These are phyloP conservation scores for Onychomys leucogaster DNA, from an alignment of 2,797 vertebrate species.

Conservation along the genomic window DNA sequence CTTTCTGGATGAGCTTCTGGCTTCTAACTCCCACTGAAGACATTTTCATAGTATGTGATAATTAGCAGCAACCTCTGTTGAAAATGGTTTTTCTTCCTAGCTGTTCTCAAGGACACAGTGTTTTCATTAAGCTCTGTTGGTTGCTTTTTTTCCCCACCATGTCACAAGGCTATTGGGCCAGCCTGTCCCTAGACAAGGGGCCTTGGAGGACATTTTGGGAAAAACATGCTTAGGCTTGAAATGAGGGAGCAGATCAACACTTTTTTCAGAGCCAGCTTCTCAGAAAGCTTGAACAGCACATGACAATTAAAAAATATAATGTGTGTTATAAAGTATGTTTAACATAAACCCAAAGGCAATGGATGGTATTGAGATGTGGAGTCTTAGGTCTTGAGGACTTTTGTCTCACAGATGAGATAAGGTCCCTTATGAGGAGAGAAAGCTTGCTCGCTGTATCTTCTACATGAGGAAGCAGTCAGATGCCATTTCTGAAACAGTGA, in stretches of 20 bases:
- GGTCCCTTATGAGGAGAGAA: neutral
- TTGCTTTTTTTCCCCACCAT: neutral
- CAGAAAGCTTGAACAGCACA: neutral
- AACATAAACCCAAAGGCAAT: neutral
- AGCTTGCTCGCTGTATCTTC: neutral
- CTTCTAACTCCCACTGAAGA: neutral
- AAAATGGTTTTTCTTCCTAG: neutral
- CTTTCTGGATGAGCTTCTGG: neutral
- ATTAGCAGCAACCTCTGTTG: neutral
- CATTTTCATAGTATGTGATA: neutral
- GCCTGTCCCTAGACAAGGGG: neutral
- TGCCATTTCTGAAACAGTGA: neutral
- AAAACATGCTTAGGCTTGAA: neutral
- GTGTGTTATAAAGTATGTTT: neutral
- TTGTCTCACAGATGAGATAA: neutral
- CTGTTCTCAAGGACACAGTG: neutral
- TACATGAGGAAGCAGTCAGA: neutral
- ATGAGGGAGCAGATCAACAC: neutral
- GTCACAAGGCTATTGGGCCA: neutral
- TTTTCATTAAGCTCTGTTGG: neutral
- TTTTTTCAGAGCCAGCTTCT: neutral
- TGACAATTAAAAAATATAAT: neutral
- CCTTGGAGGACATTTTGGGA: neutral
- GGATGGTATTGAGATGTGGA: neutral
- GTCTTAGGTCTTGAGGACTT: neutral